Base-by-base conservation (phyloP, 53 echinoderm and acorn worm species). In the Crossaster papposus region DNA sequence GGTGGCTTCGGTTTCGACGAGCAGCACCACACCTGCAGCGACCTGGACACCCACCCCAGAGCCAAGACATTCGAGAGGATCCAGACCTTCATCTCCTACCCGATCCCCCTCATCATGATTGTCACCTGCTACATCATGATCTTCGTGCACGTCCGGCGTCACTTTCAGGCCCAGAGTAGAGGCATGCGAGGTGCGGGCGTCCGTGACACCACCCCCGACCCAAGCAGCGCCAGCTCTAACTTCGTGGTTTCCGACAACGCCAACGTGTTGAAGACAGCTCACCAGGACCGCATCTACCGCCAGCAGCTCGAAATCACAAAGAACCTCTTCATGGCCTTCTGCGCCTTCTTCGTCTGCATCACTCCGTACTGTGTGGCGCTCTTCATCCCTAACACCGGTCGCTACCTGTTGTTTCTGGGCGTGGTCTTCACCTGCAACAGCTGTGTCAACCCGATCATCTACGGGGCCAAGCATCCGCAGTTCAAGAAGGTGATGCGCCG, bases 301-400 rank as follows among this genome's bases (percentile, higher is more conserved):
- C 93, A 91, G 36, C 93, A 93, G 64, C 79, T 91, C 0, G 77
- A 91, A 30, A 91, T 93, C 34, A 93, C 94, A 17, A 93, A 91
- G 79, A 93, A 93, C 54, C 94, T 93, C 24, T 93, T 93, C 72
- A 83, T 88, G 24, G 93, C 91, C 33, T 81, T 93, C 5, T 91
- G 91, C 13, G 81, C 91, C 6, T 93, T 86, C 83, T 83, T 93
- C 52, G 37, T 91, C 32, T 90, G 76, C 62, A 93, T 93, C 15
- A 83, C 89, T 65, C 94, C 94, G 0, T 93, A 91, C 72, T 73
- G 89, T 26, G 71, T 93, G 20, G 88, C 91, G 14, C 79, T 89
- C 17, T 70, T 93, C 36, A 53, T 93, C 53, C 94, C 94, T 2
- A 91, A 91, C 53, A 85, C 54, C 33, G 83, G 70, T n/a, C 88